Percentiles rank a stretch among this genome's conserved stretches.
These are phyloP conservation scores for Chalcosyrphus nemorum DNA, from an alignment of 2,888 invertebrate genomes.

Conservation along the genomic window DNA sequence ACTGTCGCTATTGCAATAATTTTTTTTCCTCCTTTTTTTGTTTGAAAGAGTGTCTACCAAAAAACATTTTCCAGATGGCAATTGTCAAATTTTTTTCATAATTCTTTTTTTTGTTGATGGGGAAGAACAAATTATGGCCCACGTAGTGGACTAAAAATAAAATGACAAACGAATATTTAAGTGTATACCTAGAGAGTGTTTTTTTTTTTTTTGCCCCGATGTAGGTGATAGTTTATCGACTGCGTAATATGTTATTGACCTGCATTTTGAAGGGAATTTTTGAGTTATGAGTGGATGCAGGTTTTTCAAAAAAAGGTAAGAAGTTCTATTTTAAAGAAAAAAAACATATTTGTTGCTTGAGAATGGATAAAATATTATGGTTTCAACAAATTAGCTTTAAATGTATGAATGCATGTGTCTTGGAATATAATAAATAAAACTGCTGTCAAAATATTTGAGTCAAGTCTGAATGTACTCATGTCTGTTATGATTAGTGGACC, in stretches of 20 bases:
- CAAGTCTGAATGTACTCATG: no score
- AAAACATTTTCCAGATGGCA: conserved; percentile 61
- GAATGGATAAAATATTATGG: neutral
- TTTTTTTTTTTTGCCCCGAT: neutral
- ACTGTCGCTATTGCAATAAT: conserved; percentile 34
- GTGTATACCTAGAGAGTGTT: neutral
- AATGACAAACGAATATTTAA: neutral
- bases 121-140: conserved; percentile 15
- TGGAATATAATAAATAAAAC: neutral
- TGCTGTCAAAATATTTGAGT: neutral
- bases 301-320: neutral
- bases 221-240: conserved; percentile 15
- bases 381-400: neutral
- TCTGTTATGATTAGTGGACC: no score
- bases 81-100: conserved; percentile 18
- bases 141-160: conserved; percentile 31
- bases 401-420: no score
- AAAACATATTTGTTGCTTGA: neutral
- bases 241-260: conserved; percentile 40
- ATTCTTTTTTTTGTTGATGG: conserved; percentile 23
- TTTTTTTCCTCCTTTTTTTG: conserved; percentile 27
- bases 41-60: conserved; percentile 34
- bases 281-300: neutral
- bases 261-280: conserved; percentile 14
- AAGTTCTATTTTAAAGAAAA: neutral